Evolutionary conservation across 2,113 vertebrate genomes (phyloP).

Genomic region (Thalassarche chlororhynchos): DNA sequence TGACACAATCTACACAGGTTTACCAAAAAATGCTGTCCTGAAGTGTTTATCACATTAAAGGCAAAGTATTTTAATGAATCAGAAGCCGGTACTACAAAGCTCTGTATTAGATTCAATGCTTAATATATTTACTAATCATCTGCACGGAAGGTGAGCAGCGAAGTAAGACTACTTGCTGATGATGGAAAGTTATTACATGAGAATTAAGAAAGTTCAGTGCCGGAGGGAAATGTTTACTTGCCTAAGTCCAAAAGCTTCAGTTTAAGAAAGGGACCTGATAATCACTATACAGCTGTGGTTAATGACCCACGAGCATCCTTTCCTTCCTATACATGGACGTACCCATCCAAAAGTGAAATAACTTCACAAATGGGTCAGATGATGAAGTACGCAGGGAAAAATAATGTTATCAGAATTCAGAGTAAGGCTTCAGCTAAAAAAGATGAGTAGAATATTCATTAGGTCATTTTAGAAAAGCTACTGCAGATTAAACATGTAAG

Average conservation of each 20-base stretch:
- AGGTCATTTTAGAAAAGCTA: background rate
- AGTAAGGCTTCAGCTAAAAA: background rate
- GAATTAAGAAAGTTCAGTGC: background rate
- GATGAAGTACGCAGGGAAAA: background rate
- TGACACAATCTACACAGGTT: background rate
- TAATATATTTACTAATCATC: background rate
- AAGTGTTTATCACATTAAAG: background rate
- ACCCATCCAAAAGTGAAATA: background rate
- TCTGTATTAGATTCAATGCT: background rate
- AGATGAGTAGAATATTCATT: background rate
- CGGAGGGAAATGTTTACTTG: background rate
- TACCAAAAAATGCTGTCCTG: background rate
- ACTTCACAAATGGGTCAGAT: background rate
- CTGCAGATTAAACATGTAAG: background rate
- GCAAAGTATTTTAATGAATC: background rate
- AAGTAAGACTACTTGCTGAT: background rate
- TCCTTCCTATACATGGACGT: background rate
- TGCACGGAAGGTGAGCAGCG: background rate
- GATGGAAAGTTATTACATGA: background rate
- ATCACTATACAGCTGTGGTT: background rate
- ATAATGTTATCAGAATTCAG: background rate
- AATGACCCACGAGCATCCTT: background rate
- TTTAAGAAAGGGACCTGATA: background rate
- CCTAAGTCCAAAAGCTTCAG: background rate
- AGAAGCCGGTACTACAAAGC: background rate